These are phyloP conservation scores for Nothoprocta perdicaria DNA, from an alignment of 2,113 vertebrate species.

Conservation along the genomic window DNA sequence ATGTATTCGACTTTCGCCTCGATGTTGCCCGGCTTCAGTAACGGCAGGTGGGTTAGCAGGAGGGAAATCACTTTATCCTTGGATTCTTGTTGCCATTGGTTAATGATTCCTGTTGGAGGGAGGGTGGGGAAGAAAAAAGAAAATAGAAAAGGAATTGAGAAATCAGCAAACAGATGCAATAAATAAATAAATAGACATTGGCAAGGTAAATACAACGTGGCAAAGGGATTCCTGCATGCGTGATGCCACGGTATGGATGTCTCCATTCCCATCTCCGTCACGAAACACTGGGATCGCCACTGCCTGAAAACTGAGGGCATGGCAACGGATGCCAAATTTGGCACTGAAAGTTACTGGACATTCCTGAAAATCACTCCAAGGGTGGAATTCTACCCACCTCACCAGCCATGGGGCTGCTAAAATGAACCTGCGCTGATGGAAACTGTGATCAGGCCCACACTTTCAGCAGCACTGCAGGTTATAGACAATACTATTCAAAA, in stretches of 20 bases:
- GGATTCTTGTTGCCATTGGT: conserved; percentile 95
- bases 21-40: conserved; percentile 94
- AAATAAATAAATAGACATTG: background rate
- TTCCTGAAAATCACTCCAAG: background rate
- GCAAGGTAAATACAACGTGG: background rate
- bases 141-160: background rate
- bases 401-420: fast-evolving
- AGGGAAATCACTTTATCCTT: conserved; percentile 96
- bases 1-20: conserved; percentile 98
- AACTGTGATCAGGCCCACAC: fast-evolving
- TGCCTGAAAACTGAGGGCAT: background rate
- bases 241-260: fast-evolving
- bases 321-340: fast-evolving
- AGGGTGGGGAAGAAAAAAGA: too few species aligned
- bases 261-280: too few species aligned
- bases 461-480: background rate
- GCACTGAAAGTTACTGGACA: background rate
- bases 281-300: background rate
- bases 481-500: background rate
- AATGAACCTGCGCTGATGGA: background rate
- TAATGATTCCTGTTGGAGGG: conserved; percentile 87
- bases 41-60: conserved; percentile 92
- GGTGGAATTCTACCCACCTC: background rate
- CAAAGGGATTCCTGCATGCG: fast-evolving
- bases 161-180: background rate